These are phyloP conservation scores for Leiothrix lutea DNA, from an alignment of 2,113 vertebrate genomes.

Conservation along the genomic window DNA sequence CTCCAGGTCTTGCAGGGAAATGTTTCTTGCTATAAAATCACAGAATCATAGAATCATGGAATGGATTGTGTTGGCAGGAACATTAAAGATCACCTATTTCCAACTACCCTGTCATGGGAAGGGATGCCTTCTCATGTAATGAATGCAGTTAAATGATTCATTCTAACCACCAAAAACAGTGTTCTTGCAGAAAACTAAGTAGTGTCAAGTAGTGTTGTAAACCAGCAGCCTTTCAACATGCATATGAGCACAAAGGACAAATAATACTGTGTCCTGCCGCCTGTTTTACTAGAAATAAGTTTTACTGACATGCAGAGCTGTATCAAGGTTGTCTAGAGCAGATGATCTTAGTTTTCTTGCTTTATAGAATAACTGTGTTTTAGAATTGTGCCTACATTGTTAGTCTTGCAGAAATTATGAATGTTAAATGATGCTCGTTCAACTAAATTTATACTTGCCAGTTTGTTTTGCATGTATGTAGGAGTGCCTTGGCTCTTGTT, in stretches of 20 bases:
- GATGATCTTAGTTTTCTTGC: neutral
- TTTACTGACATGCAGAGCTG: neutral
- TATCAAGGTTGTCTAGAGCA: neutral
- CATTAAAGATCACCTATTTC: neutral
- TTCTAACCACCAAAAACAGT: neutral
- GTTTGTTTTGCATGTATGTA: neutral
- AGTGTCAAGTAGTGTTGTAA: neutral
- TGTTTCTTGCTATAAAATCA: neutral
- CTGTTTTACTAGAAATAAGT: neutral
- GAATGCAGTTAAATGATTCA: neutral
- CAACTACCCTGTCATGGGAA: neutral
- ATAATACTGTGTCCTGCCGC: neutral
- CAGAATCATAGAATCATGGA: neutral
- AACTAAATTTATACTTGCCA: neutral
- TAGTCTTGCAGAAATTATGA: neutral
- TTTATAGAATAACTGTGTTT: neutral
- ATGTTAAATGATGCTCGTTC: neutral
- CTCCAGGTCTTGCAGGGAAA: neutral
- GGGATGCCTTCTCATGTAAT: neutral
- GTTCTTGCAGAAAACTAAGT: neutral
- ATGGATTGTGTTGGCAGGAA: neutral
- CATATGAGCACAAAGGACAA: neutral
- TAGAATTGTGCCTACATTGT: neutral
- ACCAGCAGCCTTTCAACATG: neutral
- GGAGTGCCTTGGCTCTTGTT: neutral